Percentiles rank a stretch among this genome's conserved stretches.
phyloP scores from a whole-genome alignment of 2,113 vertebrate genomes.

The Sylvia atricapilla region DNA sequence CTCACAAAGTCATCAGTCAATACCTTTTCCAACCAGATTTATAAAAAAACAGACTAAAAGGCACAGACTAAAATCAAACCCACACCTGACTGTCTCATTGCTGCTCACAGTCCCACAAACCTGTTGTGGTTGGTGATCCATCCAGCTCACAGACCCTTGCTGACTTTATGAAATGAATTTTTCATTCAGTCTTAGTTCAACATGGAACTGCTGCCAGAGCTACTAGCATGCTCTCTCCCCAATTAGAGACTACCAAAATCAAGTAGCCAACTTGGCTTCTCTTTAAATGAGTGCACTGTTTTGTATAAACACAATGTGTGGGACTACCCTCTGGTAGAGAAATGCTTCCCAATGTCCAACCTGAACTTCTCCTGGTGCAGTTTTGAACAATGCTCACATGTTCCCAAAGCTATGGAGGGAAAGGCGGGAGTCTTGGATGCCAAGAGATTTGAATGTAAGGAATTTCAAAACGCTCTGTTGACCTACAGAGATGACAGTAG shows the following conservation, averaged over 20 bases:
- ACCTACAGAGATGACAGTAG: neutral
- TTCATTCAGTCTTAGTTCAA: neutral
- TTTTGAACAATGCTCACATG: rapidly evolving
- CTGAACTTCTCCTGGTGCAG: neutral
- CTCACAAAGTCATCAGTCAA: neutral
- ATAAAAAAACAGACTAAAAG: neutral
- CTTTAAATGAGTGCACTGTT: neutral
- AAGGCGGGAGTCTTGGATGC: neutral
- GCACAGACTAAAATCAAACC: neutral
- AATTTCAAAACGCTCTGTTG: neutral
- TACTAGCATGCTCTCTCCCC: neutral
- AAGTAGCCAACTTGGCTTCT: neutral
- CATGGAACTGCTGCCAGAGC: neutral
- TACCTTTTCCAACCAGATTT: neutral
- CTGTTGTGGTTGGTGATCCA: neutral
- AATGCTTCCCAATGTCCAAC: neutral
- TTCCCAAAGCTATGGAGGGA: neutral
- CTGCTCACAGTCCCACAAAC: neutral
- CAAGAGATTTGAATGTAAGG: neutral
- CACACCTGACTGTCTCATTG: neutral
- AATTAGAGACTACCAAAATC: neutral
- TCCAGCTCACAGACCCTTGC: neutral
- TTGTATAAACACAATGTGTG: neutral
- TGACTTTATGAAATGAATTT: neutral
- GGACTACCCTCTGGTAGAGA: neutral